These are phyloP conservation scores for Pachliopta kotzebuea DNA, from an alignment of 2,888 invertebrate genomes.

Conservation along the genomic window DNA sequence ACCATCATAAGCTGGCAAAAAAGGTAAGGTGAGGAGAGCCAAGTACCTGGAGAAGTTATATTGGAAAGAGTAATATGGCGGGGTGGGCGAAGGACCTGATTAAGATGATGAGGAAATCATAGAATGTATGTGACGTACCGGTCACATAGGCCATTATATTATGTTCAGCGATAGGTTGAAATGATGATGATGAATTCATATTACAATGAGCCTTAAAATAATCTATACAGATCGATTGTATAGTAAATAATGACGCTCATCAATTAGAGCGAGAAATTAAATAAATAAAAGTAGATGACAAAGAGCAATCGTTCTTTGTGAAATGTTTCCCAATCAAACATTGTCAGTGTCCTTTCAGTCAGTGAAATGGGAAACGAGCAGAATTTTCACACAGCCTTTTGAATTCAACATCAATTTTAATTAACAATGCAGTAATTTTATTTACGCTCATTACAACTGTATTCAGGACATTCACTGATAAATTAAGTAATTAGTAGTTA, in stretches of 20 bases:
- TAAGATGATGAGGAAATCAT: too few relatives aligned
- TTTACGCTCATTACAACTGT: too few relatives aligned
- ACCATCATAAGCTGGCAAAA: too few relatives aligned
- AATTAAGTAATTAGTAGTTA: too few relatives aligned
- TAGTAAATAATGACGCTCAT: background rate
- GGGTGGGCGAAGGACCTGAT: too few relatives aligned
- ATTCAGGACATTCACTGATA: too few relatives aligned
- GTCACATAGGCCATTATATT: too few relatives aligned
- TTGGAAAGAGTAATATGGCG: too few relatives aligned
- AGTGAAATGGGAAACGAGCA: background rate
- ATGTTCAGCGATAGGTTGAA: too few relatives aligned
- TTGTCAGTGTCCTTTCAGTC: background rate
- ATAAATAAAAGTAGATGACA: background rate
- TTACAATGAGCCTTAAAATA: background rate
- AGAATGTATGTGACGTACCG: too few relatives aligned
- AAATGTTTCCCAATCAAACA: background rate
- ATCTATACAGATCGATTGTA: background rate
- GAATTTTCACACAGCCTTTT: background rate
- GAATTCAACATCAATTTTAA: background rate
- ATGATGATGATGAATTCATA: background rate
- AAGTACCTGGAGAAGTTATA: too few relatives aligned
- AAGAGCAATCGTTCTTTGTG: background rate
- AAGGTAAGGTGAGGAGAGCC: too few relatives aligned
- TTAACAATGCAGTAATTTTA: background rate
- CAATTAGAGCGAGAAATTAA: constrained; percentile 1